Evolutionary conservation across 1,140 invertebrate species (phyloP).

Genomic region (Ptiloglossa arizonensis): DNA sequence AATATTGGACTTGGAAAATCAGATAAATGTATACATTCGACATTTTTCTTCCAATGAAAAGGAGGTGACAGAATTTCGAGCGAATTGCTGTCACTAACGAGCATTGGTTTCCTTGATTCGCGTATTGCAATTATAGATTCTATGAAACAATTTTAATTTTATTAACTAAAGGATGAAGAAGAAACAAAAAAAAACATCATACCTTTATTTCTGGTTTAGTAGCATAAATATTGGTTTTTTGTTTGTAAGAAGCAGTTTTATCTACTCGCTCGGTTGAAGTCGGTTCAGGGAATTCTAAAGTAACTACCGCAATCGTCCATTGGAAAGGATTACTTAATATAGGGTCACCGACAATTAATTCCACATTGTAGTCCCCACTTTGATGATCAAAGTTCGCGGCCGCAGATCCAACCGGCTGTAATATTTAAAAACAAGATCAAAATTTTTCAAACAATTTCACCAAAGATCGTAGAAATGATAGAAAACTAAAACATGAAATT

Average conservation of each 20-base stretch:
- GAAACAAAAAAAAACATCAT: conserved; percentile 34
- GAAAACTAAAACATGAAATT: conserved; percentile 61
- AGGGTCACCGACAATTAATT: conserved; percentile 95
- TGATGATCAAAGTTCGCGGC: conserved; percentile 90
- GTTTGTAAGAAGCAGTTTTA: conserved; percentile 75
- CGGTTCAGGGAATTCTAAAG: conserved; percentile 86
- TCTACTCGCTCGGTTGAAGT: conserved; percentile 72
- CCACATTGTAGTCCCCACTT: conserved; percentile 91
- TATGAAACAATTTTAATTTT: not conserved
- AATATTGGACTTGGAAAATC: conserved; percentile 23
- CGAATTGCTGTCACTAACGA: conserved; percentile 74
- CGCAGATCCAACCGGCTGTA: conserved; percentile 90
- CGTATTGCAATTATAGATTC: not conserved
- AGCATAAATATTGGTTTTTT: conserved; percentile 78
- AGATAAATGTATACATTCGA: conserved; percentile 27
- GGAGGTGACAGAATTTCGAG: conserved; percentile 72
- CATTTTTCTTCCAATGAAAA: conserved; percentile 76
- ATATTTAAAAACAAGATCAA: conserved; percentile 46
- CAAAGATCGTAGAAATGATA: not conserved
- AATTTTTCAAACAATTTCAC: conserved; percentile 5
- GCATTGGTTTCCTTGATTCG: conserved; percentile 68
- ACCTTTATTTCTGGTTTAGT: conserved; percentile 93
- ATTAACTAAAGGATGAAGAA: conserved; percentile 20
- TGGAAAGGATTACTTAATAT: conserved; percentile 93
- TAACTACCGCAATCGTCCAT: conserved; percentile 91